Base-by-base conservation (phyloP, 2,888 invertebrate species). In the Conops quadrifasciatus region DNA sequence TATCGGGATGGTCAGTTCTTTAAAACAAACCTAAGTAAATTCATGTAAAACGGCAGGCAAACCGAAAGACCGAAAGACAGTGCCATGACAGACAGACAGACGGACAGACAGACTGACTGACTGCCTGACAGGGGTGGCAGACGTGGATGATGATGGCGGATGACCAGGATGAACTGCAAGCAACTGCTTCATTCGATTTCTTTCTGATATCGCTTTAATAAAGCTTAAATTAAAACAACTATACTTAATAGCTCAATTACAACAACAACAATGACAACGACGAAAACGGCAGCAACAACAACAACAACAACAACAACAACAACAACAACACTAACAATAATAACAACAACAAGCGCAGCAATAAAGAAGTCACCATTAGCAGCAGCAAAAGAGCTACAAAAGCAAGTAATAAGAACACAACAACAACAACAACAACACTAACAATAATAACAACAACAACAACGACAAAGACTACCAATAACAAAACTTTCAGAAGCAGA, bases 161-260 rank as follows among this genome's bases (percentile, higher is more conserved):
- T 36, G 36, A 9, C 36, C 9, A 7, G 36, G 36, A 36, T 36
- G 36, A 36, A 36, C 9, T 9, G 4, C 36, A 36, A 7, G 36
- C 36, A 36, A 36, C 36, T 36, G 36, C 36, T 36, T 36, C 36
- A 36, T 13, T 43, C 36, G 62, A 19, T 62, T 30, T 28, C n/a
- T 36, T 3, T 11, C 62, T 62, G 43, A 62, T 62, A 47, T 49
- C 47, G 49, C 26, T 64, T 21, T 64, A 49, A 64, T 64, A 64
- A 26, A n/a, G 21, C 64, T 47, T 28, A 62, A 43, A 45, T 24
- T 64, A 28, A 64, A 47, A 49, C 49, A 49, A 24, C 64, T 13
- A 49, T 26, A 64, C n/a, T 36, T 36, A 36, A 36, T 36, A 36
- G 36, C 36, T 36, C 21, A n/a, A 56, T 21, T 21, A 56, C 21